Evolutionary conservation across 2,888 invertebrate genomes (phyloP), one percentile per base, ranked within the genome.

Genomic region (Eumacrocentrus americanus): DNA sequence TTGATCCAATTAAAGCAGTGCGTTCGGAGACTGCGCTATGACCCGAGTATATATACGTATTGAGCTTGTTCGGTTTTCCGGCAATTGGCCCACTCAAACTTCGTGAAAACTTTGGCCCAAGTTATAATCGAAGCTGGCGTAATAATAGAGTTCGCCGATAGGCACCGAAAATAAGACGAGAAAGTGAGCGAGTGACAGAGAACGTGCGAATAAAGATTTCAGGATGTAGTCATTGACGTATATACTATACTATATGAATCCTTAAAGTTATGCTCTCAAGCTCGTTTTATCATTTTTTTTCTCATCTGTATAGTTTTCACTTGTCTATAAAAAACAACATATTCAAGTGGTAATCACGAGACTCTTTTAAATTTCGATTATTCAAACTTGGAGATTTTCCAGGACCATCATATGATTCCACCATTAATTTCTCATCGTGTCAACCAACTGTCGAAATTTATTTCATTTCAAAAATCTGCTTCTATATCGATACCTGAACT

Each of bases 331-430:
- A n/a, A n/a, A 52, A 23, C 37, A 7, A 35, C 18, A 50, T 40
- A 25, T 16, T 20, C 23, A 40, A 52, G 14, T 52, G 23, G 16
- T 25, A 52, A 40, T 20, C 9, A 37, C 22, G 51, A 37, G 64
- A 64, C 74, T 74, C 74, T 74, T 75, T 75, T 74, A 73, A 73
- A 75, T 75, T 75, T 73, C 73, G 74, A 74, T 75, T 74, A 67
- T 67, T 67, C 67, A 74, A 74, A 73, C 73, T 74, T 72, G 66
- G 67, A 70, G 70, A 75, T 75, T 74, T 74, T 74, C 74, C 73
- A 18, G 40, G 73, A 64, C 73, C 70, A 71, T 74, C 72, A 70
- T 74, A n/a, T n/a, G n/a, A n/a, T n/a, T n/a, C n/a, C n/a, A n/a
- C n/a, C n/a, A n/a, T n/a, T n/a, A n/a, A n/a, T n/a, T n/a, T n/a